Percentiles rank a stretch among this genome's conserved stretches.
Conservation (phyloP, 2,113 vertebrate genomes). For the Colius striatus region DNA sequence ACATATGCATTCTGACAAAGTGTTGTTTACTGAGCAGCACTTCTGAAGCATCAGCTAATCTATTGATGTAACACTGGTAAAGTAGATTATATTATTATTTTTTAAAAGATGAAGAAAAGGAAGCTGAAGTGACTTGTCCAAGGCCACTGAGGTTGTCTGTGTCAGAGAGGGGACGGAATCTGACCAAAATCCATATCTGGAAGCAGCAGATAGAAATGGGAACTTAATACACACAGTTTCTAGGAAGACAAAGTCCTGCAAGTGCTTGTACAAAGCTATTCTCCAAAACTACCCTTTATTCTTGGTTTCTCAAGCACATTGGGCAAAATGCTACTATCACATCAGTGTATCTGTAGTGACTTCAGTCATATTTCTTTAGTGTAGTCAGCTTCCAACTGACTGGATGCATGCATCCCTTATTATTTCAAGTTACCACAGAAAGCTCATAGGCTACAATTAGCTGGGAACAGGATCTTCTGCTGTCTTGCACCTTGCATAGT, state of each 20-base stretch:
- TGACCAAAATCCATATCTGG: neutral
- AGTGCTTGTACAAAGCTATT: neutral
- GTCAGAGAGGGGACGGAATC: neutral
- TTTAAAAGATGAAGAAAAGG: neutral
- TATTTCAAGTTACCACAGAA: conserved; percentile 16
- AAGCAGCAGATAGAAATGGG: neutral
- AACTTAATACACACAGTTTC: neutral
- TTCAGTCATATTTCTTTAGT: neutral
- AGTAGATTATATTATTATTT: neutral
- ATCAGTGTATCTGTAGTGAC: neutral
- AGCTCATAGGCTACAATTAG: neutral
- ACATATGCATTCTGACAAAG: neutral
- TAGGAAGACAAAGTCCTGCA: neutral
- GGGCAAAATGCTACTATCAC: neutral
- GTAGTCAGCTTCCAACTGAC: neutral
- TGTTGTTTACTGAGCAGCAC: neutral
- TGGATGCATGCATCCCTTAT: neutral
- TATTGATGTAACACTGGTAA: neutral
- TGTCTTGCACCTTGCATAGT: neutral
- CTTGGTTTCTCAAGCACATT: neutral
- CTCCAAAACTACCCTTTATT: neutral
- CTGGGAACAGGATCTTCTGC: neutral
- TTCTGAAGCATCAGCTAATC: neutral
- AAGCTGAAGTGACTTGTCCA: neutral
- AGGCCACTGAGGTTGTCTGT: neutral